Conservation (phyloP, 2,113 vertebrate genomes). For the Notechis scutatus region DNA sequence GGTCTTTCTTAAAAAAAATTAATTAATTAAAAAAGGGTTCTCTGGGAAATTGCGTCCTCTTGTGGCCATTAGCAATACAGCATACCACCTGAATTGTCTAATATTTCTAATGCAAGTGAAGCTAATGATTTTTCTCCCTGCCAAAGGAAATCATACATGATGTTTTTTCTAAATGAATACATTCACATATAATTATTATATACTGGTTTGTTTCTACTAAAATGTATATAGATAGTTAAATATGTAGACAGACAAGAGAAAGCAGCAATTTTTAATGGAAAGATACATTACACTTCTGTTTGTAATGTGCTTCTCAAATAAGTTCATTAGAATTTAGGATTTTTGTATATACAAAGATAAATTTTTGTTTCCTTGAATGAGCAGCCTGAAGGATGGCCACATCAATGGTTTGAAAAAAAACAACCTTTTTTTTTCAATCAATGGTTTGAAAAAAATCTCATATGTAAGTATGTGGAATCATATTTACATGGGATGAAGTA, state of each 20-base stretch:
- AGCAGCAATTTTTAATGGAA: background rate
- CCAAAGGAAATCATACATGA: background rate
- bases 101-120: slow-evolving; percentile 4
- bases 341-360: background rate
- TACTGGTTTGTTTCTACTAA: background rate
- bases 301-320: background rate
- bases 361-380: background rate
- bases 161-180: background rate
- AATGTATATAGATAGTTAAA: background rate
- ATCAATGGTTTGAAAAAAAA: background rate
- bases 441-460: background rate
- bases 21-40: slow-evolving; percentile 48
- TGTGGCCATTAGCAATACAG: slow-evolving; percentile 72
- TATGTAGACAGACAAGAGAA: background rate
- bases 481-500: background rate
- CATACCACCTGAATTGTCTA: slow-evolving; percentile 37
- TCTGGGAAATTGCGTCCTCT: slow-evolving; percentile 78
- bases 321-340: background rate
- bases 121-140: background rate
- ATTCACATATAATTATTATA: background rate
- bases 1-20: background rate
- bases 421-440: background rate
- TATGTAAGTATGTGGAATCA: background rate
- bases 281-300: background rate
- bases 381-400: background rate